Percentiles rank a stretch among this genome's conserved stretches.
Evolutionary conservation across 2,888 invertebrate genomes (phyloP).

Genomic region (Ariolimax columbianus): DNA sequence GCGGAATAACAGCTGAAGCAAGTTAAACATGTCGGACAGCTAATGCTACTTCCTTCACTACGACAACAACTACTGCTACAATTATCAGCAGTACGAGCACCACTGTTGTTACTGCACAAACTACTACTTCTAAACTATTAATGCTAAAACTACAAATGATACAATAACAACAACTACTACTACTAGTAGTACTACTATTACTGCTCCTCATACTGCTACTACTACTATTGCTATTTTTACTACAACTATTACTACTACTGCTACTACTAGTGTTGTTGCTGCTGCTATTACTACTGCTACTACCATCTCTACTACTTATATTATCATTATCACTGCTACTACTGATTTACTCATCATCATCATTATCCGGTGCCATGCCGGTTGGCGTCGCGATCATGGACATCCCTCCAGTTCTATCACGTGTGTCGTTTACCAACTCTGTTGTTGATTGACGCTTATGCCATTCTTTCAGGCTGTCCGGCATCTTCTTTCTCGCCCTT

Average conservation of each 20-base stretch:
- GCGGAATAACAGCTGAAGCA: too few relatives aligned
- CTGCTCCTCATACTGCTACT: not conserved
- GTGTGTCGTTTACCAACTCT: too few relatives aligned
- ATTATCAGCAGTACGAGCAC: not conserved
- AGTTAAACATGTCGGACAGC: too few relatives aligned
- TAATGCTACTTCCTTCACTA: not conserved
- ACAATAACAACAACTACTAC: not conserved
- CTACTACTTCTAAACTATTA: not conserved
- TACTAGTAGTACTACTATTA: not conserved
- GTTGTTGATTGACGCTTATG: too few relatives aligned
- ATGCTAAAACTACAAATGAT: not conserved
- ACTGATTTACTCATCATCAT: too few relatives aligned
- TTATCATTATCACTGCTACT: not conserved
- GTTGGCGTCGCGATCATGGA: too few relatives aligned
- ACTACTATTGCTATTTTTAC: not conserved
- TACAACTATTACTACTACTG: not conserved
- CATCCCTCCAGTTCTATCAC: too few relatives aligned
- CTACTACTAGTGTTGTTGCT: not conserved
- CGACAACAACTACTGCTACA: not conserved
- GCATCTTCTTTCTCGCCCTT: too few relatives aligned
- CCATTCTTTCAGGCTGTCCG: too few relatives aligned
- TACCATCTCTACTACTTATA: conserved; percentile 10
- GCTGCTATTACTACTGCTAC: not conserved
- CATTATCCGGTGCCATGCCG: too few relatives aligned
- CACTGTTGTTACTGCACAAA: not conserved